phyloP scores from a whole-genome alignment of 2,888 invertebrate species.

The Protula sp. region DNA sequence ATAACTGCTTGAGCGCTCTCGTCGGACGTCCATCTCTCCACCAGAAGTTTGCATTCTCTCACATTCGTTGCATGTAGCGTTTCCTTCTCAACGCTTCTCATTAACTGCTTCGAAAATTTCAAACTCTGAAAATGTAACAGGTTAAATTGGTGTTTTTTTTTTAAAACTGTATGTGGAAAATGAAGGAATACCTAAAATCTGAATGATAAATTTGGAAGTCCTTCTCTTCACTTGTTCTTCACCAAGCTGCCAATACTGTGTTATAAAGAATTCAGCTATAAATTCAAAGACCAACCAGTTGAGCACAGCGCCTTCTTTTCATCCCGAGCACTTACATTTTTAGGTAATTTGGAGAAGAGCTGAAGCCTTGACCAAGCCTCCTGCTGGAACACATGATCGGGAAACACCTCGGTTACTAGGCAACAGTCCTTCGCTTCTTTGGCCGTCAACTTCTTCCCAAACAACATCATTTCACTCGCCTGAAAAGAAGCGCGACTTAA shows the following conservation, averaged over 20 bases:
- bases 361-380: slow-evolving; percentile 58
- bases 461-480: slow-evolving; percentile 60
- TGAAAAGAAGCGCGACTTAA: no score
- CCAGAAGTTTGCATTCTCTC: slow-evolving; percentile 65
- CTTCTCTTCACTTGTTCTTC: no score
- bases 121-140: slow-evolving; percentile 65
- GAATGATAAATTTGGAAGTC: no score
- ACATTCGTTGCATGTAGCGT: slow-evolving; percentile 66
- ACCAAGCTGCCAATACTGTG: no score
- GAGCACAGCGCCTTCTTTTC: no score
- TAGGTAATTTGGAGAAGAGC: slow-evolving; percentile 57
- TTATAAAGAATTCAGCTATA: no score
- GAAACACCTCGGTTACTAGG: slow-evolving; percentile 74
- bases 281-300: no score
- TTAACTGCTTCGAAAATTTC: slow-evolving; percentile 66
- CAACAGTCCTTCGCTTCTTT: slow-evolving; percentile 72
- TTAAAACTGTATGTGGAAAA: no score
- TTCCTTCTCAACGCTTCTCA: slow-evolving; percentile 60
- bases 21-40: slow-evolving; percentile 63
- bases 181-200: no score
- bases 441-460: slow-evolving; percentile 73
- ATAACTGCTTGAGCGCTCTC: slow-evolving; percentile 56
- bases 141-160: no score
- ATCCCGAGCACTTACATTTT: slow-evolving; percentile 39
- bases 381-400: slow-evolving; percentile 61